Percentiles rank a stretch among this genome's conserved stretches.
phyloP scores from a whole-genome alignment of 2,113 vertebrate species.

The Microtus oregoni region DNA sequence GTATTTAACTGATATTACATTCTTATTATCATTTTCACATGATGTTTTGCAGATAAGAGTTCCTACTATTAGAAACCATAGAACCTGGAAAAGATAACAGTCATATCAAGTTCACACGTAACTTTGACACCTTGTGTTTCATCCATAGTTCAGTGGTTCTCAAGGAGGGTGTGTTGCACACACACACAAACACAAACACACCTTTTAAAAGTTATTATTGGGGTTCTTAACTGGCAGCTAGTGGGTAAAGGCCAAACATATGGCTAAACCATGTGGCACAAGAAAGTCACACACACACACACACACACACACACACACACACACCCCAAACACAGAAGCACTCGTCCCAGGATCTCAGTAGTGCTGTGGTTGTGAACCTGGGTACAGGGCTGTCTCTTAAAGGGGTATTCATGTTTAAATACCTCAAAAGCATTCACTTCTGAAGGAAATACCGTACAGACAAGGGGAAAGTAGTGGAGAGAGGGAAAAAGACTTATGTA shows the following conservation, averaged over 20 bases:
- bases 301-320: no score
- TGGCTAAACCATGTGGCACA: neutral
- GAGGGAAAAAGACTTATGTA: neutral
- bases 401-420: neutral
- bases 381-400: neutral
- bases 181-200: neutral
- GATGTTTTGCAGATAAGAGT: neutral
- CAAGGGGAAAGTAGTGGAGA: neutral
- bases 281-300: neutral
- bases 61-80: neutral
- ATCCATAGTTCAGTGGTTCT: neutral
- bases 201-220: neutral
- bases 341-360: neutral
- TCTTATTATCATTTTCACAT: neutral
- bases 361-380: neutral
- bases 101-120: neutral
- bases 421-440: neutral
- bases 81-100: neutral
- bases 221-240: neutral
- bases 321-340: neutral
- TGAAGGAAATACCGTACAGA: neutral
- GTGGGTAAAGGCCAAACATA: neutral
- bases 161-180: neutral
- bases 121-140: neutral
- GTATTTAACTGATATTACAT: neutral